These are phyloP conservation scores for Odontocolon sp. DNA, from an alignment of 2,888 invertebrate species.

Conservation along the genomic window DNA sequence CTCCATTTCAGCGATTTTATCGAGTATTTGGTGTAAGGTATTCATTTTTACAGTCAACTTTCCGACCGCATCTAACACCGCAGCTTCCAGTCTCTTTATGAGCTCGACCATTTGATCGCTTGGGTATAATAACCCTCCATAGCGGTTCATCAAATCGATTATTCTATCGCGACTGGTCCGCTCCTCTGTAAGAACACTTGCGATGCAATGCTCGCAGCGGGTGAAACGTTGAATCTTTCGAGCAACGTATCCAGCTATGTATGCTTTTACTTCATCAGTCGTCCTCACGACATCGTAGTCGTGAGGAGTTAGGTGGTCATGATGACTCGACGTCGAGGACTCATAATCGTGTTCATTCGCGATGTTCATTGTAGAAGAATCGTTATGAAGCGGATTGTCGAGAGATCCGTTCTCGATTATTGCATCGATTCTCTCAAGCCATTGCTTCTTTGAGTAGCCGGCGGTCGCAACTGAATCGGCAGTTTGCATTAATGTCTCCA, in stretches of 20 bases:
- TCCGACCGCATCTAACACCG: background rate
- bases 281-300: background rate
- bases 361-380: too few relatives aligned
- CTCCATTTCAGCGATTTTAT: background rate
- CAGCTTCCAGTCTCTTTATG: background rate
- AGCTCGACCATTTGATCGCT: background rate
- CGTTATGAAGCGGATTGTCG: too few relatives aligned
- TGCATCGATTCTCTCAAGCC: too few relatives aligned
- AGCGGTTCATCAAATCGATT: background rate
- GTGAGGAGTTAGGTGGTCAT: background rate
- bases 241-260: background rate
- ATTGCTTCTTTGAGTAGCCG: too few relatives aligned
- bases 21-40: background rate
- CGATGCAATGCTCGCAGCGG: background rate
- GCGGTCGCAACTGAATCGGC: too few relatives aligned
- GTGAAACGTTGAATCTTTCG: background rate
- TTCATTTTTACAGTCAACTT: background rate
- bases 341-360: background rate
- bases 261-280: background rate
- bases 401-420: background rate
- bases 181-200: background rate
- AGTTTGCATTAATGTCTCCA: constrained; percentile 17
- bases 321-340: background rate
- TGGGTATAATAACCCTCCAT: background rate
- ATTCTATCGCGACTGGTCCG: too few relatives aligned